Percentiles rank a stretch among this genome's conserved stretches.
phyloP scores from a whole-genome alignment of 2,888 invertebrate species.

The Orchesella flavescens region DNA sequence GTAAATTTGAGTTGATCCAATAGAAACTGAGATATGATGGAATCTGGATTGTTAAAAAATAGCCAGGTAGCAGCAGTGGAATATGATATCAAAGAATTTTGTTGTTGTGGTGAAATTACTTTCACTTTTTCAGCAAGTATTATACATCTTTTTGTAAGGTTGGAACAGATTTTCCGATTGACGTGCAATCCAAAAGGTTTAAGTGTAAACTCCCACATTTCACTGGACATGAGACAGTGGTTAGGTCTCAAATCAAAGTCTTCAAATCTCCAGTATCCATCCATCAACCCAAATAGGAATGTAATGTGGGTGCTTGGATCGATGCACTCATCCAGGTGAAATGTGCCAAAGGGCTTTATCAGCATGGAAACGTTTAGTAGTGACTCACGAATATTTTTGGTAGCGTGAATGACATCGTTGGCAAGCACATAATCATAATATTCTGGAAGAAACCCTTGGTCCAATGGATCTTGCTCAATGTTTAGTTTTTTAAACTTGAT shows the following conservation, averaged over 20 bases:
- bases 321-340: slow-evolving; percentile 19
- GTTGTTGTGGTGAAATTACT: too few species aligned
- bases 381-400: slow-evolving; percentile 31
- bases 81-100: too few species aligned
- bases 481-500: slow-evolving; percentile 31
- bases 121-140: too few species aligned
- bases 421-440: slow-evolving; percentile 46
- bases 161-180: too few species aligned
- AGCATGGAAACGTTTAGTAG: slow-evolving; percentile 27
- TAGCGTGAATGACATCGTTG: slow-evolving; percentile 54
- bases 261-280: slow-evolving; percentile 48
- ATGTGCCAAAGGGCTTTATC: slow-evolving; percentile 13
- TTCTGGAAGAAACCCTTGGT: slow-evolving; percentile 44
- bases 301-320: neutral
- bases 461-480: slow-evolving; percentile 43
- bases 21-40: too few species aligned
- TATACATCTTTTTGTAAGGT: too few species aligned
- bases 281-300: slow-evolving; percentile 42
- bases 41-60: too few species aligned
- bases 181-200: too few species aligned
- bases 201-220: neutral
- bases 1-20: too few species aligned
- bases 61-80: too few species aligned
- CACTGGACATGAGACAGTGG: neutral
- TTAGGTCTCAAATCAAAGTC: slow-evolving; percentile 35